Evolutionary conservation across 1,140 invertebrate genomes (phyloP).

Genomic region (Galleria mellonella): DNA sequence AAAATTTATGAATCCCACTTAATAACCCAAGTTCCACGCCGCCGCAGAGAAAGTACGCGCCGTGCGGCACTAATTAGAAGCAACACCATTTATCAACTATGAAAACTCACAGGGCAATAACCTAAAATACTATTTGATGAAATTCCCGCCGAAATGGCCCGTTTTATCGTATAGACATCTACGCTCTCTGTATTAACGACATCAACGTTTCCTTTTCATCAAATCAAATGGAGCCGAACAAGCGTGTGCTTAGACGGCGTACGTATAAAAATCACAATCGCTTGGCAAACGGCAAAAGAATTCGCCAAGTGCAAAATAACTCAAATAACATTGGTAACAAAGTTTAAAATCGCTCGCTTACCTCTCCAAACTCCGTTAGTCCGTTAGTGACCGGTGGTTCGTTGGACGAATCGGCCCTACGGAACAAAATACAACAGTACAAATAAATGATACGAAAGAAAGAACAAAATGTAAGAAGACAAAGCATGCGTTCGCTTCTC

Average conservation of each 20-base stretch:
- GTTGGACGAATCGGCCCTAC: conserved; percentile 84
- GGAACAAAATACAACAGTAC: conserved; percentile 44
- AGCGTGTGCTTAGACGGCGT: not conserved
- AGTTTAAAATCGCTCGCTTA: conserved; percentile 46
- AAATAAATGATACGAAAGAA: conserved; percentile 37
- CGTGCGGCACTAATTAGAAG: no score
- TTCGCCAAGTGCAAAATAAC: conserved; percentile 2
- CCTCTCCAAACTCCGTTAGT: conserved; percentile 85
- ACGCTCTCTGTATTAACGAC: not conserved
- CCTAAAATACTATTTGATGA: no score
- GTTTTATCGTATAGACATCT: not conserved
- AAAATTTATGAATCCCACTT: no score
- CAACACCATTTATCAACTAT: no score
- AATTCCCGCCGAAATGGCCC: no score
- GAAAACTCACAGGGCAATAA: no score
- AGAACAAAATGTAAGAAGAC: conserved; percentile 20
- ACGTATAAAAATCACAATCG: not conserved
- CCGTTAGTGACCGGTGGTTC: conserved; percentile 81
- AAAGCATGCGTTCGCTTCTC: conserved; percentile 5
- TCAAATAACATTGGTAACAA: not conserved
- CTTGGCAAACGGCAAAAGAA: not conserved
- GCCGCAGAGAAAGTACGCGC: no score
- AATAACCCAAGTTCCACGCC: no score
- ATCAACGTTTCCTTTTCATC: conserved; percentile 8
- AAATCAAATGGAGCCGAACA: conserved; percentile 1